Conservation (phyloP, 2,797 vertebrate species). For the Setipinna tenuifilis region DNA sequence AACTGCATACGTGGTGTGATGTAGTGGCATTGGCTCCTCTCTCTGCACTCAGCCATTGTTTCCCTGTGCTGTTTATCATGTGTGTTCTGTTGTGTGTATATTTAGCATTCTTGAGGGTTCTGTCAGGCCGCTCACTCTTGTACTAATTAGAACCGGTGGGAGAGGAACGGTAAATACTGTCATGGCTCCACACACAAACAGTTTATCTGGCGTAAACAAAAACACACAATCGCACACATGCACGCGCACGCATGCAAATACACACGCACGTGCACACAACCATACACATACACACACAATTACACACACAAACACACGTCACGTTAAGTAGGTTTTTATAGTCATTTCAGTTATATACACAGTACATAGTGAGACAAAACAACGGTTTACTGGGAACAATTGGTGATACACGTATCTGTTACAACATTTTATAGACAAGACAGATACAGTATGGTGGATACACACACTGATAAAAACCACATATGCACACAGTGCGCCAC, state of each 20-base stretch:
- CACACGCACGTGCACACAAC: neutral
- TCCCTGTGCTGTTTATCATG: neutral
- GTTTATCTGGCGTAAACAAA: neutral
- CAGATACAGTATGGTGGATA: too few relatives aligned
- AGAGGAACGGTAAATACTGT: neutral
- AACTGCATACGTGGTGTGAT: neutral
- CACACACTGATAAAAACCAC: too few relatives aligned
- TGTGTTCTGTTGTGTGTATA: constrained; percentile 35
- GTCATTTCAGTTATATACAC: too few relatives aligned
- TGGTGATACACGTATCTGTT: too few relatives aligned
- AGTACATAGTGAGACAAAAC: too few relatives aligned
- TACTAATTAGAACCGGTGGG: neutral
- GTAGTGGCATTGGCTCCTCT: neutral
- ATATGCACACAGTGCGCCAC: too few relatives aligned
- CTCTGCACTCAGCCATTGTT: neutral
- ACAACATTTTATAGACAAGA: too few relatives aligned
- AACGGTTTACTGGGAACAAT: too few relatives aligned
- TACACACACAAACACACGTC: neutral
- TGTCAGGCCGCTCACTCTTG: neutral
- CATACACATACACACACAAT: neutral
- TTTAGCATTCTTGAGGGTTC: constrained; percentile 41
- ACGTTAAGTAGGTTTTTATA: too few relatives aligned
- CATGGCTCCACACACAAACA: neutral
- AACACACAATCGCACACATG: neutral
- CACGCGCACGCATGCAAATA: neutral